Evolutionary conservation across 23 tunicate species (phyloP).

Genomic region (Halocynthia roretzi): DNA sequence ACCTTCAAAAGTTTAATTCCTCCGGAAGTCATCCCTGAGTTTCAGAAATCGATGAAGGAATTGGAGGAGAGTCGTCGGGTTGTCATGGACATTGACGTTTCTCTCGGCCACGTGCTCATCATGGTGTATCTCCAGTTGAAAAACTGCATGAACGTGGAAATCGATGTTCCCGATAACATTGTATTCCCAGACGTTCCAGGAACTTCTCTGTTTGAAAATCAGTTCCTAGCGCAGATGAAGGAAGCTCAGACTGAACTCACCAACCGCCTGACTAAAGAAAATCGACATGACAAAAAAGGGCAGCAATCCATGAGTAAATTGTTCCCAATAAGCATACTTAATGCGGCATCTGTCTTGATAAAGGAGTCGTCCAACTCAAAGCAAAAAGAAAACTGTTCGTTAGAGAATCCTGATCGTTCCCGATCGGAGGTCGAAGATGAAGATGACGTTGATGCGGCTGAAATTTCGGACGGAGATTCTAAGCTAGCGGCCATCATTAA

Average conservation of each 20-base stretch:
- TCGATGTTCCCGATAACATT: slow-evolving; percentile 15
- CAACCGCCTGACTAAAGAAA: not conserved
- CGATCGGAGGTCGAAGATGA: not conserved
- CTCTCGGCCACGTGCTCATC: slow-evolving; percentile 4
- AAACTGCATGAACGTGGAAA: not conserved
- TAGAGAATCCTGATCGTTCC: too few species aligned
- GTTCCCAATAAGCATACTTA: too few species aligned
- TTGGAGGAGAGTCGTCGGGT: not conserved
- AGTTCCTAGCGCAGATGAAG: not conserved
- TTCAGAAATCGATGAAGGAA: not conserved
- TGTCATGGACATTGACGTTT: not conserved
- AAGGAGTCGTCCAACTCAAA: too few species aligned
- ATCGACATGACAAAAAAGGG: too few species aligned
- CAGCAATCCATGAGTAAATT: too few species aligned
- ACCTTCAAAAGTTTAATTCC: slow-evolving; percentile 2
- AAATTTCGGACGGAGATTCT: not conserved
- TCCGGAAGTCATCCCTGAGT: not conserved
- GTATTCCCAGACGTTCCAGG: slow-evolving; percentile 9
- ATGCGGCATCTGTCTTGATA: too few species aligned
- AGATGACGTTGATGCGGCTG: not conserved
- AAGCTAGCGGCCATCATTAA: slow-evolving; percentile 1
- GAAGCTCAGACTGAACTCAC: not conserved
- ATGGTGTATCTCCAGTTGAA: slow-evolving; percentile 6
- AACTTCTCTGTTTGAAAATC: slow-evolving; percentile 14
- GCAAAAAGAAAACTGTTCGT: too few species aligned